Evolutionary conservation across 1,140 invertebrate genomes (phyloP), one percentile per base, ranked within the genome.

Genomic region (Geopemphigus sp.): DNA sequence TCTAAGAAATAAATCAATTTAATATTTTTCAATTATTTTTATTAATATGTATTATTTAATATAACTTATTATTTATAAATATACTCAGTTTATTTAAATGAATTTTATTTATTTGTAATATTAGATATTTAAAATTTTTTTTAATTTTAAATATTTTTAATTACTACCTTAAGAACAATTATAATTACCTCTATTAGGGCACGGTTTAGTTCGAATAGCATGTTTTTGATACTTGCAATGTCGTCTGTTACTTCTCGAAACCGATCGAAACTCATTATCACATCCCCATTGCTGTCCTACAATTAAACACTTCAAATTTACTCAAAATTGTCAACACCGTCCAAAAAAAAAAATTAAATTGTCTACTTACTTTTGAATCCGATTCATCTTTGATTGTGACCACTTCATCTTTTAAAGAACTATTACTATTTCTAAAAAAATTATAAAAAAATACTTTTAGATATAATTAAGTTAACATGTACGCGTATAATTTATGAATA

Each of bases 181-280:
- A 3, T 4, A 39, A 39, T 78, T 78, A 78, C 74, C 74, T 78
- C 74, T 78, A 61, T 63, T 11, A 78, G 74, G 1, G 57, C 74
- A 61, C 74, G n/a, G 39, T 78, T 78, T 26, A 78, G 24, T 17
- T 78, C 74, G 74, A 61, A 78, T 50, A 78, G 39, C 74, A 78
- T 78, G 56, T 61, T 78, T 22, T 78, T 78, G 74, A 78, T 78
- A 50, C 57, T 78, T 14, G 74, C 56, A 47, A 78, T 61, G 32
- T 78, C 57, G 74, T 78, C 74, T 14, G 74, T 78, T 26, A 78
- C 74, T 14, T 78, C 74, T 61, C 53, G 74, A 78, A 78, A 78
- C 11, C 74, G 74, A 61, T 78, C 57, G 74, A 61, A 78, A 15
- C 57, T 78, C 57, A 78, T 78, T 50, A 78, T 50, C 11, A 78